Percentiles rank a stretch among this genome's conserved stretches.
Conservation (phyloP, 2,113 vertebrate species). For the Pomatostomus ruficeps region DNA sequence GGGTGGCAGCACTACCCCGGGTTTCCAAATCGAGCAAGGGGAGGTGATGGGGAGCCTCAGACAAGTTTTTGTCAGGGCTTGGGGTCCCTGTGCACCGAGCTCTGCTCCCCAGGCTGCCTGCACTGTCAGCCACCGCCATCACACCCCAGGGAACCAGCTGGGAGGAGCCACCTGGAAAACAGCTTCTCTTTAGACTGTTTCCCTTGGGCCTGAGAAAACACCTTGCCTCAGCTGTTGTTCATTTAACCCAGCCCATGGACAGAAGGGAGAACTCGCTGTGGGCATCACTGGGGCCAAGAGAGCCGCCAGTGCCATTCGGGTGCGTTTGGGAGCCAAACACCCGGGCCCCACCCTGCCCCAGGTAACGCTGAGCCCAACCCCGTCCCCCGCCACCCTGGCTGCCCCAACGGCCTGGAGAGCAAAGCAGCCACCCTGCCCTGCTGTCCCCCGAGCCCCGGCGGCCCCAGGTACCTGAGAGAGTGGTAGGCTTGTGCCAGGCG, state of each 20-base stretch:
- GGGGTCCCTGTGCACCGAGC: not conserved
- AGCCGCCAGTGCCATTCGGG: not conserved
- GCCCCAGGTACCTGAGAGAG: conserved; percentile 74
- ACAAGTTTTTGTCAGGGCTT: not conserved
- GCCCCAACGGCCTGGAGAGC: not conserved
- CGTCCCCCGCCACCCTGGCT: not conserved
- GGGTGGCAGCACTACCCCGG: accelerated
- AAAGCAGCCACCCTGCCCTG: not conserved
- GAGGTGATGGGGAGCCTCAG: not conserved
- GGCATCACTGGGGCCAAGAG: no score
- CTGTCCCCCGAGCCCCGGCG: not conserved
- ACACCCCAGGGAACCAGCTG: not conserved
- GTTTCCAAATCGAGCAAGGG: accelerated
- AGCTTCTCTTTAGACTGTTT: not conserved
- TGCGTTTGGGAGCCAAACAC: not conserved
- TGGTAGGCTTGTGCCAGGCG: conserved; percentile 85
- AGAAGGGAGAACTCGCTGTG: not conserved
- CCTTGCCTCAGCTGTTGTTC: accelerated
- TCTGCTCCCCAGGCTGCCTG: not conserved
- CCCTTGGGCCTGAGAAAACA: not conserved
- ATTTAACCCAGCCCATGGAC: not conserved
- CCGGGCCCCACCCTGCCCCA: not conserved
- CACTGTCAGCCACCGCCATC: accelerated
- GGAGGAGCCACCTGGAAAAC: not conserved
- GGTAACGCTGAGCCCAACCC: accelerated